Conservation (phyloP, 2,113 vertebrate genomes). For the Vidua chalybeata region DNA sequence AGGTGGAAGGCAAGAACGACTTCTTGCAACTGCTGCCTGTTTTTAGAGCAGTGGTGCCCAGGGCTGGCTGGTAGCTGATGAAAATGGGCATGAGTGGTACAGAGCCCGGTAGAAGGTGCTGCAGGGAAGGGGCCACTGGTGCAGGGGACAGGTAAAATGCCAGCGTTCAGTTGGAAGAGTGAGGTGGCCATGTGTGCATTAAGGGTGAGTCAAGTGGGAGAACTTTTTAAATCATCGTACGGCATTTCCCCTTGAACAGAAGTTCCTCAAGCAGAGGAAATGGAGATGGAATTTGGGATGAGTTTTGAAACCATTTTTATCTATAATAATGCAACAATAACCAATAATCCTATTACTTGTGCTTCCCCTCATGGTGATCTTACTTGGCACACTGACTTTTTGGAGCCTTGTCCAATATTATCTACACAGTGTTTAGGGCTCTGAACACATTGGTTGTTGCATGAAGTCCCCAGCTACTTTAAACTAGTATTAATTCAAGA, state of each 20-base stretch:
- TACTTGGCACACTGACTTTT: neutral
- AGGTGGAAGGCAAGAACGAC: neutral
- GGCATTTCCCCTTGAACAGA: neutral
- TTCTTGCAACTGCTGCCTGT: neutral
- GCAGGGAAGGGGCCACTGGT: neutral
- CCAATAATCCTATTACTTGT: neutral
- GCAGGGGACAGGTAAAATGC: neutral
- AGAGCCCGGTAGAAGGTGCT: neutral
- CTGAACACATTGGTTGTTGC: neutral
- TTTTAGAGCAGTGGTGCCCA: neutral
- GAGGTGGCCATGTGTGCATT: neutral
- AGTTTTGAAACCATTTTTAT: neutral
- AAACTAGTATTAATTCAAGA: neutral
- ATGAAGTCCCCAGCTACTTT: neutral
- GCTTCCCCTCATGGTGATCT: neutral
- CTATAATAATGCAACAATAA: neutral
- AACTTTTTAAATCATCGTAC: neutral
- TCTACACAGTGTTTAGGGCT: neutral
- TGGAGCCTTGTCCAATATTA: neutral
- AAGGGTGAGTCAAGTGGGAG: neutral
- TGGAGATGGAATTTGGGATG: neutral
- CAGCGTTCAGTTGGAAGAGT: rapidly evolving
- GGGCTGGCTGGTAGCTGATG: neutral
- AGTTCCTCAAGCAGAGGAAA: neutral
- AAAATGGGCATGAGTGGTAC: neutral